Conservation (phyloP, 2,888 invertebrate species). For the Catocala sponsa region DNA sequence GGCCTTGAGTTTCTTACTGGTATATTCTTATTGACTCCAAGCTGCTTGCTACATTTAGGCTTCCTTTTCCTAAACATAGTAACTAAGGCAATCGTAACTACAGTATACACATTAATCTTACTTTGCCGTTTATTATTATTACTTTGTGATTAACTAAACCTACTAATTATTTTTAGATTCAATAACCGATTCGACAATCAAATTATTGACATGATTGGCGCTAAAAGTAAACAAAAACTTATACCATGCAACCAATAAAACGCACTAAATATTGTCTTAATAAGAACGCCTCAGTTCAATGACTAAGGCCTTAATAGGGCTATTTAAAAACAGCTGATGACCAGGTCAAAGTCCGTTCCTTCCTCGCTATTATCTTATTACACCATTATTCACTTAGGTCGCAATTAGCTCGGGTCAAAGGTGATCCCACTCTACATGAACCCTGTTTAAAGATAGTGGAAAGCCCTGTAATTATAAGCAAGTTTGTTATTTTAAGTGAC, state of each 20-base stretch:
- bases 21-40: no score
- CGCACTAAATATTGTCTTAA: neutral
- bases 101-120: no score
- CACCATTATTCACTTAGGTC: slow-evolving; percentile 68
- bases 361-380: slow-evolving; percentile 63
- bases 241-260: neutral
- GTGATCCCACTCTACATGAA: slow-evolving; percentile 40
- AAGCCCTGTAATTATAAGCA: slow-evolving; percentile 6
- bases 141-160: no score
- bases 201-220: no score
- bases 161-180: no score
- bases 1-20: no score
- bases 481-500: neutral
- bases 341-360: slow-evolving; percentile 47
- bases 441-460: slow-evolving; percentile 27
- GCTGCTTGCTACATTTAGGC: no score
- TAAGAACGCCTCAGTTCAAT: slow-evolving; percentile 16
- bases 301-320: slow-evolving; percentile 32
- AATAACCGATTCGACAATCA: no score
- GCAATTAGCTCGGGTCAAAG: slow-evolving; percentile 68
- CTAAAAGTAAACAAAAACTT: no score
- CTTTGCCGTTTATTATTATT: no score
- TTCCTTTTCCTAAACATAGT: no score
- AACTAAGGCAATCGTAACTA: no score
- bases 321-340: slow-evolving; percentile 58